Evolutionary conservation across 2,113 vertebrate genomes (phyloP), one percentile per base, ranked within the genome.

Genomic region (Heteronetta atricapilla): DNA sequence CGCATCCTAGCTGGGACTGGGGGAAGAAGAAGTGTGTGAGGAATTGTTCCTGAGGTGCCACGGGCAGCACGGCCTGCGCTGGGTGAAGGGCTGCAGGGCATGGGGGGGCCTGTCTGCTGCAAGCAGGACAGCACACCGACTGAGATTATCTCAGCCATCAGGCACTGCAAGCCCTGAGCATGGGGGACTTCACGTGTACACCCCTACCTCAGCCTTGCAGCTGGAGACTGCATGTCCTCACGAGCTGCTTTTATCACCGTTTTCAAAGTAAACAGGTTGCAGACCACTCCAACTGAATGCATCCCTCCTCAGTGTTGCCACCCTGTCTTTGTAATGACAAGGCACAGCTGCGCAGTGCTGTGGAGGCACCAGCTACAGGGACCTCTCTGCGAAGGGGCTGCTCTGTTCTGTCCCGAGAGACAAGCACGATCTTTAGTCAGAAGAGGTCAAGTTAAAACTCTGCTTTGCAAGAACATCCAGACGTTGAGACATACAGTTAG

Each of bases 141-240:
- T n/a, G n/a, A n/a, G n/a, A n/a, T 58, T 29, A 15, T n/a, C 74
- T 16, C 73, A 8, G 64, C 29, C 69, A 20, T 3, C 48, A 1
- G 44, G 19, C 55, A 6, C 64, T 5, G 55, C 52, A 1, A 7
- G 15, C 40, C 56, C 81, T 18, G 55, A 29, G 19, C 23, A 0
- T 0, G 2, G 14, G 5, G 22, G 3, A 28, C 19, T 19, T 8
- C 31, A 21, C 0, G 11, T 8, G 0, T 3, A 4, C 42, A 1
- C 16, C 33, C 13, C 58, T 8, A 2, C 28, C 74, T 44, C 56
- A 3, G 55, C 25, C 36, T 34, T 28, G 60, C 60, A 26, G 25
- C 34, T 44, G 42, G 29, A 67, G 29, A 46, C 64, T 29, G 3
- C 21, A 0, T 11, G 81, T n/a, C 9, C 67, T 36, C 48, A 0